Base-by-base conservation (phyloP, 2,888 invertebrate genomes). In the Himalopsyche anomala region DNA sequence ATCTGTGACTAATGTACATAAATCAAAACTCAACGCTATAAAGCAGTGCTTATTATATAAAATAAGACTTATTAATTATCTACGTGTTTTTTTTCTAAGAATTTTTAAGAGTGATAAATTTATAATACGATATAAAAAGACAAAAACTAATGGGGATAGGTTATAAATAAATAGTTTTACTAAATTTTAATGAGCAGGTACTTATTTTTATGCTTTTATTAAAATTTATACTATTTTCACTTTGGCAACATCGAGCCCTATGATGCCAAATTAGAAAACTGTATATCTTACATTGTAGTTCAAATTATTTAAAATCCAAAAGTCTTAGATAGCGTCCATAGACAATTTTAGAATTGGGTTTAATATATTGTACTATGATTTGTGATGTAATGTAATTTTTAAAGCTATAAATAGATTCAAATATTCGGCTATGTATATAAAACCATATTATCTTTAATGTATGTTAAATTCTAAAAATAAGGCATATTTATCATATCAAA, bases 231-330 rank as follows among this genome's bases (percentile, higher is more conserved):
- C 62, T 62, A 62, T 62, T 62, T 62, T 62, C 62, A 62, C 62
- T 62, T 62, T 62, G 62, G 62, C 62, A 62, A 62, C 62, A 62
- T 62, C 62, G 62, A 62, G 62, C 62, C 62, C 62, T 62, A 62
- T 62, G 62, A 62, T 62, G 62, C 62, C 62, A 62, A 62, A 62
- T 62, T 62, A 62, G 62, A 62, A 62, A 62, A 62, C 62, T 62
- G 62, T 62, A 62, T 62, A 3, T 15, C 51, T 51, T 51, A 15
- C 15, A 51, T 15, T 51, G 51, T 51, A 51, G 51, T 51, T 51
- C 51, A 51, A 51, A 51, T 51, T 51, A 51, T 51, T 51, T 51
- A 51, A 51, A 51, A 51, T 15, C 15, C 15, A 51, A 51, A 51
- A 51, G 15, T 51, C 4, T 3, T 51, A 51, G 15, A 51, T 51